Evolutionary conservation across 2,113 vertebrate genomes (phyloP).

Genomic region (Formicarius rufipectus): DNA sequence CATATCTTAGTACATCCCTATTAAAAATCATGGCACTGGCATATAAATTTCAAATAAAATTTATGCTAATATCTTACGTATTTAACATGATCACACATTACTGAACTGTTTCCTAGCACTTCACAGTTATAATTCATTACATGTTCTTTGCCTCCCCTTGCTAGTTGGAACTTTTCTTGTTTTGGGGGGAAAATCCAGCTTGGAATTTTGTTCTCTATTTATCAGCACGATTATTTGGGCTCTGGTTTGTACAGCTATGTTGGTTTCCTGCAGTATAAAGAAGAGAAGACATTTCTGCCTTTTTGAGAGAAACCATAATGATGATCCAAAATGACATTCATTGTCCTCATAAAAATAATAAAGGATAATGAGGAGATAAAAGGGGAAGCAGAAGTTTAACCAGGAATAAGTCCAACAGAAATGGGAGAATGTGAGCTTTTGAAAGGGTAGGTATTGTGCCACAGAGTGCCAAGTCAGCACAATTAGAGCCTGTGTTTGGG

Average conservation of each 20-base stretch:
- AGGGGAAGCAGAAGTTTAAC: constrained; percentile 12
- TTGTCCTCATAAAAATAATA: constrained; percentile 5
- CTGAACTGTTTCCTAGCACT: constrained; percentile 43
- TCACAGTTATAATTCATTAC: constrained; percentile 44
- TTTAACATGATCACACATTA: constrained; percentile 39
- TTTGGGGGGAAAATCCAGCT: constrained; percentile 55
- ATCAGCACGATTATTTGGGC: constrained; percentile 69
- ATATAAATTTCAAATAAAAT: background rate
- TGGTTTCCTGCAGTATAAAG: constrained; percentile 53
- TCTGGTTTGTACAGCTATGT: constrained; percentile 8
- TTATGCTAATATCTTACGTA: constrained; percentile 25
- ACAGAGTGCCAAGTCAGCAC: background rate
- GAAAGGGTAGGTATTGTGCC: background rate
- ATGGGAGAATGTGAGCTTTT: background rate
- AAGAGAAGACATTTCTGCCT: constrained; percentile 53
- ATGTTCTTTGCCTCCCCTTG: background rate
- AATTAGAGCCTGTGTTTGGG: background rate
- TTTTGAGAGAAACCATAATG: constrained; percentile 31
- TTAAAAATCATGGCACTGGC: background rate
- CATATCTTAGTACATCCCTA: background rate
- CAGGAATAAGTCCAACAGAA: constrained; percentile 15
- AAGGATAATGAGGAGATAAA: constrained; percentile 49
- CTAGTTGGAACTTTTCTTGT: constrained; percentile 38
- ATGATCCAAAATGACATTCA: constrained; percentile 41
- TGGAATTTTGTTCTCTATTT: constrained; percentile 68